phyloP scores from a whole-genome alignment of 2,113 vertebrate species.

The Corythaixoides concolor region DNA sequence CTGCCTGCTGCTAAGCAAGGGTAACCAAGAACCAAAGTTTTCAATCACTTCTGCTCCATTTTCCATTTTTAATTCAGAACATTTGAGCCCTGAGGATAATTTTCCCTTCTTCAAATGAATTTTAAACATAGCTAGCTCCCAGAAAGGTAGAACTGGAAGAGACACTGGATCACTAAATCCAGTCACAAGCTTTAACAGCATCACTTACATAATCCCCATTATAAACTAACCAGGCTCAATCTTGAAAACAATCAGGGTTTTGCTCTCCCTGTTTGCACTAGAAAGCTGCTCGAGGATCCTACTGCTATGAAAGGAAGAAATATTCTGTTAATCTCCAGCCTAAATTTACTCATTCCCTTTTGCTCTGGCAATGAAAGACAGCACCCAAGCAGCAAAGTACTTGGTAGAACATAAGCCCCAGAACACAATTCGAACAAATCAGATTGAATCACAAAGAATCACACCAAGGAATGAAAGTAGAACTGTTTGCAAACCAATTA shows the following conservation, averaged over 20 bases:
- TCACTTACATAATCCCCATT: background rate
- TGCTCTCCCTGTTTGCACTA: background rate
- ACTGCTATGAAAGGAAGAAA: slow-evolving; percentile 32
- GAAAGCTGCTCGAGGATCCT: background rate
- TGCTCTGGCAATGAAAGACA: background rate
- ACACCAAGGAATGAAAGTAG: background rate
- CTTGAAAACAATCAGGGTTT: background rate
- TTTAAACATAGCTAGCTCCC: background rate
- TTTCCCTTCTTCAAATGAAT: background rate
- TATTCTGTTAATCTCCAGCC: background rate
- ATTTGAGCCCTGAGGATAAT: background rate
- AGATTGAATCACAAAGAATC: slow-evolving; percentile 4
- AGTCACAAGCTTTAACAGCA: background rate
- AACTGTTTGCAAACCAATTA: slow-evolving; percentile 22
- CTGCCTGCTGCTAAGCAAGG: background rate
- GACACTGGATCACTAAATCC: background rate
- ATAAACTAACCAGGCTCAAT: background rate
- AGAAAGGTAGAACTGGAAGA: background rate
- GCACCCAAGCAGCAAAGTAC: background rate
- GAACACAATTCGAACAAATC: slow-evolving; percentile 25
- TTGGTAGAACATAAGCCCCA: background rate
- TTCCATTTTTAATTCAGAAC: background rate
- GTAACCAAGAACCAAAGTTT: background rate
- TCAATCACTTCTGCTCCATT: background rate
- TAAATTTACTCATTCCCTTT: slow-evolving; percentile 19